Percentiles rank a stretch among this genome's conserved stretches.
These are phyloP conservation scores for Drosophila neocordata DNA, from an alignment of 1,140 invertebrate species.

Conservation along the genomic window DNA sequence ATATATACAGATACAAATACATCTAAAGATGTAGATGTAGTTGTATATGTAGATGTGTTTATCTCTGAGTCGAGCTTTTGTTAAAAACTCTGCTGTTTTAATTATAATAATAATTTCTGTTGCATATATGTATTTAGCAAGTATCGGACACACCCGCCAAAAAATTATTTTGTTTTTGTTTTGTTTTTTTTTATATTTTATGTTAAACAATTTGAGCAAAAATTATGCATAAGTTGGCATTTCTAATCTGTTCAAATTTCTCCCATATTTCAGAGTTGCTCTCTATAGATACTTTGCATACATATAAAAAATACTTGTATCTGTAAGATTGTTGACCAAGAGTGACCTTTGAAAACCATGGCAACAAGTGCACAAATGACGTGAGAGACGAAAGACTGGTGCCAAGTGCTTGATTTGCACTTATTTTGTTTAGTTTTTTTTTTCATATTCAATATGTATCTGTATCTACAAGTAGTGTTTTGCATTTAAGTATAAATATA, in stretches of 20 bases:
- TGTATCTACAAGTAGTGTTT: not conserved
- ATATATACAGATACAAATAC: not conserved
- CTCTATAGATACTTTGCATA: too few relatives aligned
- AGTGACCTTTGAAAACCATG: slow-evolving; percentile 1
- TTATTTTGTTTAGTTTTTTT: not conserved
- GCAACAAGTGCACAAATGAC: not conserved
- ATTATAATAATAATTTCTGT: slow-evolving; percentile 14
- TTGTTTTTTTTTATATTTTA: slow-evolving; percentile 2
- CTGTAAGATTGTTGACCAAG: slow-evolving; percentile 1
- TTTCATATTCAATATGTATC: not conserved
- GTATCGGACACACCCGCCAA: slow-evolving; percentile 49
- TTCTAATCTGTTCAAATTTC: slow-evolving; percentile 23
- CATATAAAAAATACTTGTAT: too few relatives aligned
- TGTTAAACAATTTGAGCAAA: slow-evolving; percentile 50
- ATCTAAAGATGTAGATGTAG: not conserved
- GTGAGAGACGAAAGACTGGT: not conserved
- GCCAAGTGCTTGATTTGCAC: slow-evolving; percentile 1
- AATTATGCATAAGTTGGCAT: slow-evolving; percentile 53
- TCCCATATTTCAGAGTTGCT: not conserved
- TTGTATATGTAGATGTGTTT: not conserved
- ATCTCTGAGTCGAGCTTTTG: slow-evolving; percentile 11
- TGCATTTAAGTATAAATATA: not conserved
- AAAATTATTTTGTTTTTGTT: not conserved
- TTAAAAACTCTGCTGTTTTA: slow-evolving; percentile 11
- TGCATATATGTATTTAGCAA: slow-evolving; percentile 33